A percentile compares a stretch with the other conserved stretches of the same genome.
phyloP scores from a whole-genome alignment of 1,140 invertebrate genomes.

The Metopolophium dirhodum region DNA sequence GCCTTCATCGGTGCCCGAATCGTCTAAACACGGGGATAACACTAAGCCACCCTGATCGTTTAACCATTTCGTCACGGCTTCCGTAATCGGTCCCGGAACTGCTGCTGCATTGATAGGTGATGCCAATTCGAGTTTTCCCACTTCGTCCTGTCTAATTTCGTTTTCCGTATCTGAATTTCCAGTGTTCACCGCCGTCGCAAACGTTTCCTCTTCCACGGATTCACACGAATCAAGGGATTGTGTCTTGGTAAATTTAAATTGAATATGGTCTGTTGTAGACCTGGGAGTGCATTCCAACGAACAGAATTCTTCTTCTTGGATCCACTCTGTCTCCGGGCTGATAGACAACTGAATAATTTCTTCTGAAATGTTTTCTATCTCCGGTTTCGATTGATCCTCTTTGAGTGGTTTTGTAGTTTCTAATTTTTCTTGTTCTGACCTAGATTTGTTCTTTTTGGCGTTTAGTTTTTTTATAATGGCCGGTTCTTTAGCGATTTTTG shows the following conservation, averaged over 20 bases:
- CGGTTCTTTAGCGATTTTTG: conserved; percentile 38
- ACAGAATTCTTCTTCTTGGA: conserved; percentile 20
- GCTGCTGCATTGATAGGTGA: background rate
- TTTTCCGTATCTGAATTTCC: background rate
- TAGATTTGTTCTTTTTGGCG: conserved; percentile 20
- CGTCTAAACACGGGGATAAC: conserved; percentile 49
- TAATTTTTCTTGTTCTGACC: background rate
- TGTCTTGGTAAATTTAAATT: conserved; percentile 30
- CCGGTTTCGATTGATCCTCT: background rate
- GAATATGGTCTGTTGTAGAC: background rate
- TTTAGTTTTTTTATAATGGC: conserved; percentile 44
- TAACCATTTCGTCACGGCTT: conserved; percentile 62
- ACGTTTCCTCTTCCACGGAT: conserved; percentile 52
- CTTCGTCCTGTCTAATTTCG: conserved; percentile 3
- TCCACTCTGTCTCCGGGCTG: background rate
- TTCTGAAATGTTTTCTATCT: background rate
- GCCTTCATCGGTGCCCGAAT: conserved; percentile 54
- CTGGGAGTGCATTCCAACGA: background rate
- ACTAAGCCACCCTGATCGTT: conserved; percentile 59
- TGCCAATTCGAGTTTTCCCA: background rate
- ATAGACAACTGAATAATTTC: background rate
- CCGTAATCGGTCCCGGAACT: conserved; percentile 59
- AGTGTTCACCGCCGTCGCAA: conserved; percentile 38
- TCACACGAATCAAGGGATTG: conserved; percentile 25
- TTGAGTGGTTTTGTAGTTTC: background rate